Evolutionary conservation across 2,888 invertebrate genomes (phyloP), one percentile per base, ranked within the genome.

Genomic region (Drosophila nr. medialis): DNA sequence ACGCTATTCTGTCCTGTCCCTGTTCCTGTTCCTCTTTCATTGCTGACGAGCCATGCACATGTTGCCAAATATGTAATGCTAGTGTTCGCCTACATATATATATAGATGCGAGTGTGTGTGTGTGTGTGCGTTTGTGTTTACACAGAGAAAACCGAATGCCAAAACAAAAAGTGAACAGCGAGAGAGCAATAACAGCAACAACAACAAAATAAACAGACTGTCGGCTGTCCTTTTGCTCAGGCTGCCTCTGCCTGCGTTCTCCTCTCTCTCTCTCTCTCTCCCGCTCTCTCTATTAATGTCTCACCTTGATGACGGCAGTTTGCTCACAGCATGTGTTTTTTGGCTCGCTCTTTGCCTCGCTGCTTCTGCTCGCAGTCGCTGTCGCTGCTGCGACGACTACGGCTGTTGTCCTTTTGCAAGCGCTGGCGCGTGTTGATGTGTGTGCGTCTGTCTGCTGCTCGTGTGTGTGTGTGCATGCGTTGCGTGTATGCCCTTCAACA

Each of bases 381-480:
- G 49, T 34, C 45, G 54, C 63, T 75, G 51, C 32, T 49, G 40
- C 72, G 71, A 34, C 63, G 80, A 74, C 71, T 65, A 74, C 77
- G 81, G 77, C 80, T 87, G 88, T 77, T 86, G 86, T 86, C 89
- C 84, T 86, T 88, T 86, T 72, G 71, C 60, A 56, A 64, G 60
- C 61, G 53, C 34, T 74, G 84, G 72, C 86, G 89, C 80, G 89
- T 86, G 86, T 86, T 74, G 66, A 56, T 83, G 73, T 81, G 69
- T 66, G 55, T 63, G 76, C 77, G 66, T 61, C 55, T 65, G 45
- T 45, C 24, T 45, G 45, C 53, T 55, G 55, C 27, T 21, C 40
- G 21, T 77, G 73, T 80, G 67, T 53, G 54, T 60, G 60, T 67
- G 61, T 54, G 60, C 53, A 59, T 73, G 58, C 29, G 53, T 67